Conservation (phyloP, 2,888 invertebrate genomes). For the Erpobdella octoculata region DNA sequence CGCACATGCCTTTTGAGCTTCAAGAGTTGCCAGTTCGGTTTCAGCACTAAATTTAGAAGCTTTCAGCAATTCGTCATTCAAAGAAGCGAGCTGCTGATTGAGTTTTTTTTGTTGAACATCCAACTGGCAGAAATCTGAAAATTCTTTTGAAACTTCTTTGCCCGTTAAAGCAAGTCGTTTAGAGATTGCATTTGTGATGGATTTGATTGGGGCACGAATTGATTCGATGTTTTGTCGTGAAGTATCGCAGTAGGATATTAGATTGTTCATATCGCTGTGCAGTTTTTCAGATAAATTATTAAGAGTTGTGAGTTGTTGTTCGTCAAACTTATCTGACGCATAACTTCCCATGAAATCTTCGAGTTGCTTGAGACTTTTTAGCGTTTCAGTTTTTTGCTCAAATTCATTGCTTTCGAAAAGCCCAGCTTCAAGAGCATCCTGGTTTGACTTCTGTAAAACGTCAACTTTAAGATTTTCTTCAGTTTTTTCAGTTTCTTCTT, state of each 20-base stretch:
- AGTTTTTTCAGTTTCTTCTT: too few species aligned
- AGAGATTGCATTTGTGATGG: slow-evolving; percentile 16
- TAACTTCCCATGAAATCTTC: not conserved
- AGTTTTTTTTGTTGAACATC: slow-evolving; percentile 27
- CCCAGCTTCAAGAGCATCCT: too few species aligned
- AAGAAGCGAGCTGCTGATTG: slow-evolving; percentile 23
- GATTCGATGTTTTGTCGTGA: slow-evolving; percentile 24
- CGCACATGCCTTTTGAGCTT: slow-evolving; percentile 25
- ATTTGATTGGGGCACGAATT: slow-evolving; percentile 22
- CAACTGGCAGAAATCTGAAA: slow-evolving; percentile 23
- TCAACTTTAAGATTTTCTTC: too few species aligned
- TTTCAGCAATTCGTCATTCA: slow-evolving; percentile 27
- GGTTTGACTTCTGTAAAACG: too few species aligned
- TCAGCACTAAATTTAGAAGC: slow-evolving; percentile 17
- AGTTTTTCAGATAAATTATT: not conserved
- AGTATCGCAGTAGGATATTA: slow-evolving; percentile 21
- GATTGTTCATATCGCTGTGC: slow-evolving; percentile 9
- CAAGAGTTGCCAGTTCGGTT: slow-evolving; percentile 27
- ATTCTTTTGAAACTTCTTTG: slow-evolving; percentile 12
- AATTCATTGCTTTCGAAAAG: not conserved
- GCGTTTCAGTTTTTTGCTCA: not conserved
- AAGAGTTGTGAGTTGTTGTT: slow-evolving; percentile 1
- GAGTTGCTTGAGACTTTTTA: not conserved
- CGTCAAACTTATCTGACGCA: slow-evolving; percentile 7
- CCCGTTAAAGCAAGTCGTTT: not conserved